A percentile compares a stretch with the other conserved stretches of the same genome.
These are phyloP conservation scores for Drosophila mimetica DNA, from an alignment of 2,888 invertebrate species.

Conservation along the genomic window DNA sequence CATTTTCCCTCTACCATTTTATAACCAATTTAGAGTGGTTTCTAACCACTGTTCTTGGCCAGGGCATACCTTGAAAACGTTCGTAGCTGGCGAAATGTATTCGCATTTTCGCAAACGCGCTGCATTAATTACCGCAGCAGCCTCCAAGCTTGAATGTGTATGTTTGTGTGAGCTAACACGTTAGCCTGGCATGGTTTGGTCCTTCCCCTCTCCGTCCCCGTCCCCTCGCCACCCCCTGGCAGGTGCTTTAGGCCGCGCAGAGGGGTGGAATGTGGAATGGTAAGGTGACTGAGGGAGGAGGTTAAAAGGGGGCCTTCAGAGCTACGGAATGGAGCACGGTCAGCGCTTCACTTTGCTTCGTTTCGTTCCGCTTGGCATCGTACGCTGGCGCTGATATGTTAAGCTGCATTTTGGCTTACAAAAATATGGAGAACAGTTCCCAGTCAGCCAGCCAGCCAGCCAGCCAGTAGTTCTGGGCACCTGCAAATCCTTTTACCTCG, in stretches of 20 bases:
- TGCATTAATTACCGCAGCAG: conserved; percentile 80
- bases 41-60: conserved; percentile 22
- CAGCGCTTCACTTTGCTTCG: conserved; percentile 63
- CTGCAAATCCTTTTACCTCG: conserved; percentile 76
- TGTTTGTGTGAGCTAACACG: conserved; percentile 41
- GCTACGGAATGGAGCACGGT: conserved; percentile 55
- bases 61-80: conserved; percentile 50
- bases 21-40: not conserved
- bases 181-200: conserved; percentile 25
- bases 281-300: not conserved
- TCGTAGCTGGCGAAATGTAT: conserved; percentile 70
- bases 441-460: conserved; percentile 30
- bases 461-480: conserved; percentile 57
- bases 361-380: conserved; percentile 48
- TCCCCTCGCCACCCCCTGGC: conserved; percentile 10
- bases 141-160: conserved; percentile 40
- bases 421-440: conserved; percentile 66
- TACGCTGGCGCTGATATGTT: conserved; percentile 69
- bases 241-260: conserved; percentile 67
- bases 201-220: not conserved
- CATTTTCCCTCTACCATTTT: not conserved
- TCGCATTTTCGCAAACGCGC: conserved; percentile 81
- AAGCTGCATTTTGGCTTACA: conserved; percentile 78
- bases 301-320: conserved; percentile 1
- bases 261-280: conserved; percentile 17